A percentile compares a stretch with the other conserved stretches of the same genome.
Evolutionary conservation across 2,888 invertebrate genomes (phyloP).

Genomic region (Orchesellides sinensis): DNA sequence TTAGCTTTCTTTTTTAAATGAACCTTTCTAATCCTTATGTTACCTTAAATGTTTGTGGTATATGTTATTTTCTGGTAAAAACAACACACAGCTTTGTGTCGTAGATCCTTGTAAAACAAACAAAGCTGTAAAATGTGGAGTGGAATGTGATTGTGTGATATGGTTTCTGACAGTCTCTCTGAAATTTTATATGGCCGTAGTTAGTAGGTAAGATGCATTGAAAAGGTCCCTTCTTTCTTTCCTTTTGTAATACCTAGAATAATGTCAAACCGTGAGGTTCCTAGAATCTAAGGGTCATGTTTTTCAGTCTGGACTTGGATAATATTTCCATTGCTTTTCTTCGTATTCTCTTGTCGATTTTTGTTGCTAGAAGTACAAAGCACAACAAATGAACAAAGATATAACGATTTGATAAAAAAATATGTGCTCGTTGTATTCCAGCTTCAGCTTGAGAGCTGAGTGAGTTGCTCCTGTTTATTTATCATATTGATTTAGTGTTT

Average conservation of each 20-base stretch:
- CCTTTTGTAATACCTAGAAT: conserved; percentile 48
- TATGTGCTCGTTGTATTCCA: no score
- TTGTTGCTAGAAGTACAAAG: not conserved
- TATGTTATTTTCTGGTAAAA: not conserved
- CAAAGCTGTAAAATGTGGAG: not conserved
- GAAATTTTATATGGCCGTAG: no score
- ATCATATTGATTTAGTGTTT: not conserved
- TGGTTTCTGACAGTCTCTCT: no score
- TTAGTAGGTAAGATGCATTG: no score
- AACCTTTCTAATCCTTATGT: no score
- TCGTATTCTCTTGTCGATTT: not conserved
- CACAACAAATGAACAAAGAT: not conserved
- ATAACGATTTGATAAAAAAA: no score
- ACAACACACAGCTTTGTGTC: not conserved
- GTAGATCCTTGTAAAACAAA: not conserved
- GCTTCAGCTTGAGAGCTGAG: no score
- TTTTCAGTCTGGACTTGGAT: not conserved
- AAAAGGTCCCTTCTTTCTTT: conserved; percentile 24
- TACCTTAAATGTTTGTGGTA: not conserved
- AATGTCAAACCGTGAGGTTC: conserved; percentile 34
- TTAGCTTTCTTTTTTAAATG: no score
- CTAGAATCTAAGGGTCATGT: conserved; percentile 42
- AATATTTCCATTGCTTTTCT: not conserved
- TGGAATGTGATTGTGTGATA: not conserved
- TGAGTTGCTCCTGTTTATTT: not conserved